Evolutionary conservation across 2,113 vertebrate genomes (phyloP), one percentile per base, ranked within the genome.

Genomic region (Lagopus muta): DNA sequence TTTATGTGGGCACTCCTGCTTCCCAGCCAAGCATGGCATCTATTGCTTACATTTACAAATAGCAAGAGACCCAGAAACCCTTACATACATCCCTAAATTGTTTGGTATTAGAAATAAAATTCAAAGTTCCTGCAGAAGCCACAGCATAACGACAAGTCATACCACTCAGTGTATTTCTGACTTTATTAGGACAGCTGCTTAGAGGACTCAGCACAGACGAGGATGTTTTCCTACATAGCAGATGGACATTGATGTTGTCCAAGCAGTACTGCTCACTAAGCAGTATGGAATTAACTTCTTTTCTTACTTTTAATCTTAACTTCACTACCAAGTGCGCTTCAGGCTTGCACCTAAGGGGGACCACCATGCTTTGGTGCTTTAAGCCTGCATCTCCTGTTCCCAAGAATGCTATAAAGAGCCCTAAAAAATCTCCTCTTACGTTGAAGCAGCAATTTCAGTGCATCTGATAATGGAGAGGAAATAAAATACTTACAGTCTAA

Each of bases 1-100:
- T 74, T 94, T 78, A 62, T 77, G 81, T 83, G 38, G 76, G 82
- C 81, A 85, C 36, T 88, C 45, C 88, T 60, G 86, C 52, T 91
- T 74, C 82, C 60, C 69, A 83, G 25, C 42, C 47, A 27, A 58
- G 71, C 27, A 21, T 2, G 18, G 30, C 70, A 27, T 73, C 89
- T 76, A 86, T 54, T 82, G 58, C 15, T 94, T 58, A 87, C 10
- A 3, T 66, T 87, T 71, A 85, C 54, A 89, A 93, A 82, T 11
- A 34, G 27, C 54, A 86, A 40, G 30, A 84, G 36, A 38, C 30
- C 16, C 77, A 14, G 14, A 86, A 88, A 60, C 4, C 25, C 75
- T 82, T 76, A 54, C 14, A 27, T 7, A 66, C 12, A 70, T 15
- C 13, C 32, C 52, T 34, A 73, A 34, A 76, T 4, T 27, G 5